Evolutionary conservation across 2,113 vertebrate genomes (phyloP).

Genomic region (Merops nubicus): DNA sequence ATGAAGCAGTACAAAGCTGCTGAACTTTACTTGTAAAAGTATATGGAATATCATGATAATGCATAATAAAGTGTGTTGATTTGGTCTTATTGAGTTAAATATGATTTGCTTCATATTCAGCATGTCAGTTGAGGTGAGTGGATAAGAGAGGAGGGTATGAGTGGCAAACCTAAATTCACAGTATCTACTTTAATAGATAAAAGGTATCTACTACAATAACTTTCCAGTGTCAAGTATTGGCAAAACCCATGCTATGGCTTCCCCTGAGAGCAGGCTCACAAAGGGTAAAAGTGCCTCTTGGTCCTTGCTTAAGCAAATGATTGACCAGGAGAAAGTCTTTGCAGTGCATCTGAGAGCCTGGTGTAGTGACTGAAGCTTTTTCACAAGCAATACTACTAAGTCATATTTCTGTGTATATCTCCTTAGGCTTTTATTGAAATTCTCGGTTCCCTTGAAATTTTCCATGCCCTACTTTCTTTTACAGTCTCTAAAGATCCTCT

Average conservation of each 20-base stretch:
- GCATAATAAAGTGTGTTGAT: not conserved
- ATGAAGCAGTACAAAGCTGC: not conserved
- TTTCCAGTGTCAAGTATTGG: not conserved
- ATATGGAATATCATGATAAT: not conserved
- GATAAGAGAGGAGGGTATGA: not conserved
- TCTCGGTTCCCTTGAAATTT: not conserved
- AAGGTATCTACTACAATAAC: not conserved
- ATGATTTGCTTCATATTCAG: not conserved
- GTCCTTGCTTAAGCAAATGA: not conserved
- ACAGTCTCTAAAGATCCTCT: not conserved
- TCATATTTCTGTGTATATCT: not conserved
- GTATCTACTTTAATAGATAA: too few relatives aligned
- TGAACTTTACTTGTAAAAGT: not conserved
- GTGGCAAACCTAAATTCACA: not conserved
- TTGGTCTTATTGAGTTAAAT: not conserved
- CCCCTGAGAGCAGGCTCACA: not conserved
- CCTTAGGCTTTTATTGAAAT: not conserved
- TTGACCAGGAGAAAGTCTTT: not conserved
- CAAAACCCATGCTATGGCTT: not conserved
- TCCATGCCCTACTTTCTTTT: not conserved
- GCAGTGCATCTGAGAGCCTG: not conserved
- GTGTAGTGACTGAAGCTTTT: not conserved
- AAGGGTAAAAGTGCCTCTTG: not conserved
- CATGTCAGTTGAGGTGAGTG: not conserved
- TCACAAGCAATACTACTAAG: accelerated